Conservation (phyloP, 1,140 invertebrate genomes). For the Frieseomelitta varia region DNA sequence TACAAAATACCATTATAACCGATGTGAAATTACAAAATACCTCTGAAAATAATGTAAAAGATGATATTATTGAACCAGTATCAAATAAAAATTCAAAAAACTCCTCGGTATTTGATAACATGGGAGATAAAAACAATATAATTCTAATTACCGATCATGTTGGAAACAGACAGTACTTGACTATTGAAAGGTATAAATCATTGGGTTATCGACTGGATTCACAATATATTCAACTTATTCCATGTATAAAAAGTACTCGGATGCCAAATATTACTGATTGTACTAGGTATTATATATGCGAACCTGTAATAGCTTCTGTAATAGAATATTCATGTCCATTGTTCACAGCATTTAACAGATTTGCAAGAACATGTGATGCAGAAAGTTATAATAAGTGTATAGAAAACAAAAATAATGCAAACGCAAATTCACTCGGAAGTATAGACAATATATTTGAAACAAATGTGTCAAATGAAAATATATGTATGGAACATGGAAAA, state of each 20-base stretch:
- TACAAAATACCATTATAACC: conserved; percentile 34
- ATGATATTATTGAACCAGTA: background rate
- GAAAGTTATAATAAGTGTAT: conserved; percentile 69
- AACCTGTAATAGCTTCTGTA: conserved; percentile 77
- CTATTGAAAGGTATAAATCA: conserved; percentile 62
- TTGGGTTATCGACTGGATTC: conserved; percentile 55
- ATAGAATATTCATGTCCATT: conserved; percentile 80
- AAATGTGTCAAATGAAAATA: conserved; percentile 24
- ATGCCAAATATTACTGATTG: conserved; percentile 82
- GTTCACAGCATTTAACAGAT: conserved; percentile 81
- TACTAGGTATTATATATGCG: conserved; percentile 82
- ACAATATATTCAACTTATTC: conserved; percentile 75
- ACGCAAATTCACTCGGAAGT: background rate
- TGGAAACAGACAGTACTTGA: conserved; percentile 69
- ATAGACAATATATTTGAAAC: background rate
- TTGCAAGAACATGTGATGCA: conserved; percentile 79
- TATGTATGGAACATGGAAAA: conserved; percentile 71
- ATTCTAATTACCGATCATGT: conserved; percentile 66
- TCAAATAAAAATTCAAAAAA: background rate
- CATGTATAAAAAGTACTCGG: conserved; percentile 79
- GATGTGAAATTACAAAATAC: background rate
- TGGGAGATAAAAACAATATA: conserved; percentile 56
- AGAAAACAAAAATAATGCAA: conserved; percentile 1
- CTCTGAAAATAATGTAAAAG: background rate
- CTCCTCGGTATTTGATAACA: conserved; percentile 20